A percentile compares a stretch with the other conserved stretches of the same genome.
Evolutionary conservation across 2,113 vertebrate genomes (phyloP).

Genomic region (Chloropsis hardwickii): DNA sequence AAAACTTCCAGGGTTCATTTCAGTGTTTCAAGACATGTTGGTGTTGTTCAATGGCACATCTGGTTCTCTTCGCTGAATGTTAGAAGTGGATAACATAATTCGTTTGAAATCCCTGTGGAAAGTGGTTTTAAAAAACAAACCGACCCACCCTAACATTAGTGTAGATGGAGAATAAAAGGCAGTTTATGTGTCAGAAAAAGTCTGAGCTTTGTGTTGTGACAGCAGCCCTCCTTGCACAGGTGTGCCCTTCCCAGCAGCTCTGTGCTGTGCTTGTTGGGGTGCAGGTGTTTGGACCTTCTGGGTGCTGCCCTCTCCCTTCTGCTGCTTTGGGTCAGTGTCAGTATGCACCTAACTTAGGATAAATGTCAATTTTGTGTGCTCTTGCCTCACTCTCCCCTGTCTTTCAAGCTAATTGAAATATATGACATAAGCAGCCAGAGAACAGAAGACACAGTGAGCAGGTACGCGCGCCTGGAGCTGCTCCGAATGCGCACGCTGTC

Average conservation of each 20-base stretch:
- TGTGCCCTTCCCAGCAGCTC: fast-evolving
- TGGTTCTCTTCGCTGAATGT: background rate
- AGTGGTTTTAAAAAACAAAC: background rate
- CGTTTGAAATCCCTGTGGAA: background rate
- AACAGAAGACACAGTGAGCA: background rate
- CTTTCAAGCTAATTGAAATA: background rate
- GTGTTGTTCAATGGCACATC: background rate
- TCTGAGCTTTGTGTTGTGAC: background rate
- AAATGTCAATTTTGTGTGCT: background rate
- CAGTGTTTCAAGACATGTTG: fast-evolving
- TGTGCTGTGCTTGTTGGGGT: background rate
- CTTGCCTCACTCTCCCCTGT: background rate
- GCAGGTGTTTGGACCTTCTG: background rate
- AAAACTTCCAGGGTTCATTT: background rate
- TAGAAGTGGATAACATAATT: background rate
- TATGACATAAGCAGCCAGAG: background rate
- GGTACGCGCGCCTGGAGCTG: background rate
- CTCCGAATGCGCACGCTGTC: fast-evolving
- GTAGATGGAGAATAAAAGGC: background rate
- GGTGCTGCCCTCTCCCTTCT: background rate
- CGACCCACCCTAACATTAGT: background rate
- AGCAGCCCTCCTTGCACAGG: background rate
- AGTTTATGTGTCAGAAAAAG: background rate
- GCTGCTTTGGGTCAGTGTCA: fast-evolving
- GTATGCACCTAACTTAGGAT: background rate